Conservation (phyloP, 2,888 invertebrate species). For the Drosophila anomalata region DNA sequence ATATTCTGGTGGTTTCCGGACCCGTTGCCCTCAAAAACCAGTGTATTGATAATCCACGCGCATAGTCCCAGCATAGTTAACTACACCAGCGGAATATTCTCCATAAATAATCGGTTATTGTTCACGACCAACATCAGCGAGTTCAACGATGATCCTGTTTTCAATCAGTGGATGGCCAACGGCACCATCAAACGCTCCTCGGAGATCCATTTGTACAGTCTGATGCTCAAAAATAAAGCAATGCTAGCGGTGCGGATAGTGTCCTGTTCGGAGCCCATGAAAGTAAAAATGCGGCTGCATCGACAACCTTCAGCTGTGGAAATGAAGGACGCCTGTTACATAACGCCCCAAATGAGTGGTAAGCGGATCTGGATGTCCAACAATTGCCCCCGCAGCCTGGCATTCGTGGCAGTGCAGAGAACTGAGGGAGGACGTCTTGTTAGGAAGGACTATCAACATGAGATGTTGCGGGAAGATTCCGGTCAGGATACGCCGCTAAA, state of each 20-base stretch:
- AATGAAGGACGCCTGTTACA: not conserved
- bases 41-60: conserved; percentile 24
- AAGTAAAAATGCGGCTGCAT: conserved; percentile 21
- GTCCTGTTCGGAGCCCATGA: conserved; percentile 12
- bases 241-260: conserved; percentile 40
- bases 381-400: conserved; percentile 3
- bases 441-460: not conserved
- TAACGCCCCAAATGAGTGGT: conserved; percentile 1
- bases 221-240: not conserved
- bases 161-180: conserved; percentile 7
- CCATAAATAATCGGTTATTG: conserved; percentile 9
- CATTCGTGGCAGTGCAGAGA: conserved; percentile 27
- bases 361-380: conserved; percentile 40
- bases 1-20: conserved; percentile 51
- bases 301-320: conserved; percentile 1
- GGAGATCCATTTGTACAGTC: conserved; percentile 30
- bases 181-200: not conserved
- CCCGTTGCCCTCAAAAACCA: conserved; percentile 25
- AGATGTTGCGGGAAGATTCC: not conserved
- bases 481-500: not conserved
- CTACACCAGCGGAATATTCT: not conserved
- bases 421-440: not conserved
- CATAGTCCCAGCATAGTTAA: not conserved
- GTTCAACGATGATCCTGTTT: not conserved
- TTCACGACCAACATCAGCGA: conserved; percentile 13